Conservation (phyloP, 2,797 vertebrate genomes). For the Falco peregrinus region DNA sequence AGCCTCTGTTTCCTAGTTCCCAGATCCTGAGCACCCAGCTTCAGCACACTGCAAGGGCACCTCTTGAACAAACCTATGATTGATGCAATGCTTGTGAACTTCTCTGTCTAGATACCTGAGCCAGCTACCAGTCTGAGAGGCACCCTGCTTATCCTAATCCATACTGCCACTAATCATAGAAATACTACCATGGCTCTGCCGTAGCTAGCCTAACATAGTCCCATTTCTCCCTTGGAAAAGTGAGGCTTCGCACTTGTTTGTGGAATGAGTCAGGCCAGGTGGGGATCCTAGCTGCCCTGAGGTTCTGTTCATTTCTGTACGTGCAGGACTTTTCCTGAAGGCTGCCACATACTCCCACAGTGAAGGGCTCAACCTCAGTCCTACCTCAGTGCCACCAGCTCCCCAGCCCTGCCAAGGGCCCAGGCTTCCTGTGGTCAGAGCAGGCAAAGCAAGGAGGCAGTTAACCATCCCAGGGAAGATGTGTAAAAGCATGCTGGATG, state of each 20-base stretch:
- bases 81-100: neutral
- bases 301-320: neutral
- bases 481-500: neutral
- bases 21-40: neutral
- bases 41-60: neutral
- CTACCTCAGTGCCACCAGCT: neutral
- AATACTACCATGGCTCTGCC: neutral
- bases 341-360: neutral
- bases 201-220: neutral
- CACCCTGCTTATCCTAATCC: neutral
- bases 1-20: neutral
- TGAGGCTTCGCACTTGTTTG: neutral
- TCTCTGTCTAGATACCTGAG: neutral
- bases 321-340: neutral
- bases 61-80: neutral
- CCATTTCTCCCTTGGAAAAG: neutral
- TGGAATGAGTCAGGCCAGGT: neutral
- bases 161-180: neutral
- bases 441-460: neutral
- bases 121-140: neutral
- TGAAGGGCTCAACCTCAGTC: neutral
- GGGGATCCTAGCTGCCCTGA: neutral
- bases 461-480: neutral
- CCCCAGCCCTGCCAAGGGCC: neutral
- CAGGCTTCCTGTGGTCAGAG: neutral